phyloP scores from a whole-genome alignment of 1,140 invertebrate genomes.

The Conus betulinus region DNA sequence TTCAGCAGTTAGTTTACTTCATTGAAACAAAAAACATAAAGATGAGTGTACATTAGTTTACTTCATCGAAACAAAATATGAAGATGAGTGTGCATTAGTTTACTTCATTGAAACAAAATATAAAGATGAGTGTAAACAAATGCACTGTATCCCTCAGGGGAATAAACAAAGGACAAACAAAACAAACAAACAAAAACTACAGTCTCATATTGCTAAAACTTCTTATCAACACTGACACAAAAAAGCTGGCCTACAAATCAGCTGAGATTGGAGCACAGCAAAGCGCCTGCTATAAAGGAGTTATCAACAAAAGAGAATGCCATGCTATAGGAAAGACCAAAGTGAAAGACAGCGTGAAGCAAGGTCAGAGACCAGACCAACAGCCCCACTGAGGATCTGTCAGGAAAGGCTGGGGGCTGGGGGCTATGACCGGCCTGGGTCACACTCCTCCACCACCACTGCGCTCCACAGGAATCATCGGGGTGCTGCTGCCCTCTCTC shows the following conservation, averaged over 20 bases:
- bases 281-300: not conserved
- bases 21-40: not conserved
- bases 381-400: not conserved
- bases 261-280: not conserved
- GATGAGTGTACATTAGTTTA: not conserved
- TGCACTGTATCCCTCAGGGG: too few relatives aligned
- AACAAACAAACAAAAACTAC: not conserved
- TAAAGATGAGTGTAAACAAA: not conserved
- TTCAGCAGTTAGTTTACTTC: not conserved
- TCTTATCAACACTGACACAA: not conserved
- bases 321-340: not conserved
- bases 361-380: not conserved
- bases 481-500: slow-evolving; percentile 74
- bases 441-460: slow-evolving; percentile 92
- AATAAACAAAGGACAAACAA: not conserved
- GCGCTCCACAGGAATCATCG: slow-evolving; percentile 90
- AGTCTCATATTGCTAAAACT: not conserved
- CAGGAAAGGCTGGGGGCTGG: not conserved
- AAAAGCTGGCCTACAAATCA: not conserved
- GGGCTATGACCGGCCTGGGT: not conserved
- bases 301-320: not conserved
- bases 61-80: not conserved
- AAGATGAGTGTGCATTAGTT: not conserved
- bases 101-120: not conserved
- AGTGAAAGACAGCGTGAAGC: not conserved